Conservation (phyloP, 2,797 vertebrate genomes). For the Phalanger gymnotis region DNA sequence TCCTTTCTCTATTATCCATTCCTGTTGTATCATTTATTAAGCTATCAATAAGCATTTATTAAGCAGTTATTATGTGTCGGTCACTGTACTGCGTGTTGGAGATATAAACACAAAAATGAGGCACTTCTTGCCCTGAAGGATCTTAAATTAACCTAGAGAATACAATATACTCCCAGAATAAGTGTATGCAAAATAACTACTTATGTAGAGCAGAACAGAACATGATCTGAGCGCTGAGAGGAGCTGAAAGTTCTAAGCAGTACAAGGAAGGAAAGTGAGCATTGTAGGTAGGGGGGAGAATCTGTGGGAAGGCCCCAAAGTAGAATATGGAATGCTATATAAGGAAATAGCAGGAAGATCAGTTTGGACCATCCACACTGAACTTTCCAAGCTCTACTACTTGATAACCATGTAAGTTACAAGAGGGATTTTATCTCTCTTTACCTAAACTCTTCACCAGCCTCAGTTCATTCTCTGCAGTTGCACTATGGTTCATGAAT, state of each 20-base stretch:
- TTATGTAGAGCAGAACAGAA: background rate
- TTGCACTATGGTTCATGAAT: background rate
- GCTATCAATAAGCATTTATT: background rate
- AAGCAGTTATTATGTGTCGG: background rate
- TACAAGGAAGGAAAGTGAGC: background rate
- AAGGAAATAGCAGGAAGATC: background rate
- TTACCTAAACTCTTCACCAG: background rate
- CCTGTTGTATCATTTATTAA: background rate
- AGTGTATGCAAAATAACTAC: background rate
- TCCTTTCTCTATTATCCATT: background rate
- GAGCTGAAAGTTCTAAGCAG: background rate
- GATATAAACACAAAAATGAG: background rate
- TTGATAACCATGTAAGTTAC: no score
- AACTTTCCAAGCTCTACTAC: background rate
- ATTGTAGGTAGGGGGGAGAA: background rate
- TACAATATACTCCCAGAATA: background rate
- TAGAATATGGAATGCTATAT: background rate
- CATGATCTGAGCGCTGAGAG: background rate
- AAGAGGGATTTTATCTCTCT: no score
- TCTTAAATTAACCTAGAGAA: background rate
- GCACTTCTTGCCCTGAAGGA: background rate
- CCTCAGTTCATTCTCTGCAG: background rate
- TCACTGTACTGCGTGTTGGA: background rate
- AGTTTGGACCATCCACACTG: background rate
- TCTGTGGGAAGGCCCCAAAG: background rate